Percentiles rank a stretch among this genome's conserved stretches.
Conservation (phyloP, 2,113 vertebrate genomes). For the Semnornis frantzii region DNA sequence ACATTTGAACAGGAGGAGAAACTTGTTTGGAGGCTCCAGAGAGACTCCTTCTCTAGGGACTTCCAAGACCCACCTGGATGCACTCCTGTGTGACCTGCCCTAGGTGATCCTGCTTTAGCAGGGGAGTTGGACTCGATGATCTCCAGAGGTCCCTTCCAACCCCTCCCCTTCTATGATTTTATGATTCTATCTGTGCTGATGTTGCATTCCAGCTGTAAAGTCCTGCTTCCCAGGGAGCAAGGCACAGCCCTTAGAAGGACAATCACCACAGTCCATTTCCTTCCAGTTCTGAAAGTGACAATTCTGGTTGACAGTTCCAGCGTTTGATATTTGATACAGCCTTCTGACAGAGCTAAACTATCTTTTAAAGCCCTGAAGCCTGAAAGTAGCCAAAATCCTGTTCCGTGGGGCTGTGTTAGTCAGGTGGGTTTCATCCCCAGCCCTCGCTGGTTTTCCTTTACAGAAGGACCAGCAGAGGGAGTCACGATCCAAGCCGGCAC, state of each 20-base stretch:
- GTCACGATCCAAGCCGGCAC: not conserved
- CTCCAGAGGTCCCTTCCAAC: too few relatives aligned
- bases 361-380: not conserved
- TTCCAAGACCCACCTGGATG: too few relatives aligned
- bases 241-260: not conserved
- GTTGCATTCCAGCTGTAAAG: not conserved
- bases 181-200: not conserved
- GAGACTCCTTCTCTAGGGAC: too few relatives aligned
- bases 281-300: not conserved
- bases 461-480: slow-evolving; percentile 60
- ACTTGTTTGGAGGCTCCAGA: too few relatives aligned
- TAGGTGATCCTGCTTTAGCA: too few relatives aligned
- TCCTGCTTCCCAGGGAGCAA: not conserved
- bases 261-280: not conserved
- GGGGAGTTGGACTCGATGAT: too few relatives aligned
- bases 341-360: not conserved
- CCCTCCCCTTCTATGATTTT: too few relatives aligned
- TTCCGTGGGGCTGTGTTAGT: accelerated
- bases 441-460: not conserved
- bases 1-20: too few relatives aligned
- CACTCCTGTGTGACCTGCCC: too few relatives aligned
- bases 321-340: not conserved
- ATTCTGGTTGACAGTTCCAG: not conserved
- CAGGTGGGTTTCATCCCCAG: not conserved
- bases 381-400: not conserved